Evolutionary conservation across 1,140 invertebrate species (phyloP).

Genomic region (Hermetia illucens): DNA sequence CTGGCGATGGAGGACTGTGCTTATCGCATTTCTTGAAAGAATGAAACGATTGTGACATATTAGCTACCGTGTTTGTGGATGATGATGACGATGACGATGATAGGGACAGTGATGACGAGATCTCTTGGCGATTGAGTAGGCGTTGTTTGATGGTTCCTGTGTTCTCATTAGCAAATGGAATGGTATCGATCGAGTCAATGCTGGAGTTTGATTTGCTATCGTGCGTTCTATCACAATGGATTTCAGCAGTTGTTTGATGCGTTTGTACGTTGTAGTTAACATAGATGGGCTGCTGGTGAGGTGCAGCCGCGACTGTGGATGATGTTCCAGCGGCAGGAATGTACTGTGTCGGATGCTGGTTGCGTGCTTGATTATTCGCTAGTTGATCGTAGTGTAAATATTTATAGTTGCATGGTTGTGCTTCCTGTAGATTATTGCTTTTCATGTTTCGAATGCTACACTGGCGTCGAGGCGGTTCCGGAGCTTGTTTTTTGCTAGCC

Average conservation of each 20-base stretch:
- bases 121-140: constrained; percentile 23
- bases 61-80: constrained; percentile 28
- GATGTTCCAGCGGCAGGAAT: too few species aligned
- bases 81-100: constrained; percentile 30
- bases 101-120: constrained; percentile 22
- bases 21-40: constrained; percentile 25
- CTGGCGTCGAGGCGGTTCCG: constrained; percentile 72
- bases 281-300: constrained; percentile 31
- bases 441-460: constrained; percentile 35
- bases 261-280: constrained; percentile 35
- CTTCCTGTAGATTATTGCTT: too few species aligned
- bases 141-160: constrained; percentile 85
- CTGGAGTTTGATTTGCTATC: constrained; percentile 67
- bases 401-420: too few species aligned
- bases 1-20: constrained; percentile 27
- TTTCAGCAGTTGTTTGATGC: constrained; percentile 46
- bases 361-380: too few species aligned
- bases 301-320: too few species aligned
- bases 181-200: constrained; percentile 81
- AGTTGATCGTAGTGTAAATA: neutral
- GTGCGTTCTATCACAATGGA: constrained; percentile 36
- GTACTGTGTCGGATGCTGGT: too few species aligned
- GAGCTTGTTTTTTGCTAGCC: constrained; percentile 58
- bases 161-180: constrained; percentile 98
- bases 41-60: constrained; percentile 28